phyloP scores from a whole-genome alignment of 2,888 invertebrate genomes.

The Trichogramma evanescens region DNA sequence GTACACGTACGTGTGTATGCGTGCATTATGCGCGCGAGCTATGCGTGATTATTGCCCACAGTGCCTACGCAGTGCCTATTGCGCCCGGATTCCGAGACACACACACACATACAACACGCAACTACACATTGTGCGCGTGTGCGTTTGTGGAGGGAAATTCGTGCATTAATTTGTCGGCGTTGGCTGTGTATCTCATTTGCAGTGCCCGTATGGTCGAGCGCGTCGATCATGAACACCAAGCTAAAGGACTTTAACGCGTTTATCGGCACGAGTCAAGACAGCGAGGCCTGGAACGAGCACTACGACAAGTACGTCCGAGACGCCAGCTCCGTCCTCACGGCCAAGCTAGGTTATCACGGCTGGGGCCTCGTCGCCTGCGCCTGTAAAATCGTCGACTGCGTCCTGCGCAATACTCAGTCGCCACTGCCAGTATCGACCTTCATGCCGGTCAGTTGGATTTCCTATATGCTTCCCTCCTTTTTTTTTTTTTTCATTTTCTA shows the following conservation, averaged over 20 bases:
- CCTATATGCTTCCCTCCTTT: too few relatives aligned
- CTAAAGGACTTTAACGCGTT: slow-evolving; percentile 50
- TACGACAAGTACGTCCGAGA: slow-evolving; percentile 53
- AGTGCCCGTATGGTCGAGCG: slow-evolving; percentile 56
- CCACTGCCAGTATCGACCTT: slow-evolving; percentile 49
- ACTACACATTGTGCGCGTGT: too few relatives aligned
- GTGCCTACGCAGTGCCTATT: too few relatives aligned
- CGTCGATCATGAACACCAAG: slow-evolving; percentile 53
- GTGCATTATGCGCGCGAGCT: too few relatives aligned
- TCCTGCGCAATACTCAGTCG: slow-evolving; percentile 47
- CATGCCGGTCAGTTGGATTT: slow-evolving; percentile 42
- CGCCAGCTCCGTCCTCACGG: slow-evolving; percentile 48
- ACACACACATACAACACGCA: too few relatives aligned
- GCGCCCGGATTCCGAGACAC: too few relatives aligned
- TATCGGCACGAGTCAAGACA: slow-evolving; percentile 48
- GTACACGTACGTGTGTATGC: too few relatives aligned
- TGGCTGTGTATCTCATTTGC: slow-evolving; percentile 16
- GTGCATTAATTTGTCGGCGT: background rate
- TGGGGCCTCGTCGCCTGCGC: slow-evolving; percentile 54
- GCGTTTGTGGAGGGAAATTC: too few relatives aligned
- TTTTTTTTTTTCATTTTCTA: too few relatives aligned
- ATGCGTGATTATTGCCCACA: too few relatives aligned
- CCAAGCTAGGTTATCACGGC: slow-evolving; percentile 51
- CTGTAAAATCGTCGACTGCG: slow-evolving; percentile 46
- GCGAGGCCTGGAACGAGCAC: slow-evolving; percentile 50